Base-by-base conservation (phyloP, 2,888 invertebrate species). In the Tenthredo distinguenda region DNA sequence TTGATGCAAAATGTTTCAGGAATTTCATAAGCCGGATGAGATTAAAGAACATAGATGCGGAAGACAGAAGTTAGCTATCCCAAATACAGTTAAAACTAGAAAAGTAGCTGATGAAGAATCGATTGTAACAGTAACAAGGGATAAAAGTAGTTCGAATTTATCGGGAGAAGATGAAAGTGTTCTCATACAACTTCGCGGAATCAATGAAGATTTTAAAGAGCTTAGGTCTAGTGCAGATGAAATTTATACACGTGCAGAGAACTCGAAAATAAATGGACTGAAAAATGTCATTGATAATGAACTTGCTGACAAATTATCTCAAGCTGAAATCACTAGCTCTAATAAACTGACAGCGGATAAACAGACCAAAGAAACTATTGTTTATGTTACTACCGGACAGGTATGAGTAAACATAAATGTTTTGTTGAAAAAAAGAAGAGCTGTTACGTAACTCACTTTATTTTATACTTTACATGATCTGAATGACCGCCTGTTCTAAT, bases 381-480 rank as follows among this genome's bases (percentile, higher is more conserved):
- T 91, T 83, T 90, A 88, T 72, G 88, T 90, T 15, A 89, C 88
- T 15, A 88, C 91, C 2, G 89, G 91, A 85, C 89, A 91, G 88
- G 91, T 91, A 87, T 76, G 18, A 47, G 47, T 15, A 47, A 5
- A n/a, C n/a, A 43, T 10, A 40, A 72, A 9, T 72, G 9, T 21
- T 55, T 10, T 5, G 18, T 50, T 50, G n/a, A 50, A 50, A 18
- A 50, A 18, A n/a, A 47, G 47, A 47, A 15, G 47, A 18, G 47
- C 15, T 47, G 15, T 47, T n/a, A 50, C 1, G 12, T 31, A 21
- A 31, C 31, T 65, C 2, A 43, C 2, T 12, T 43, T 43, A 12
- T 43, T 12, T 43, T 43, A 12, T 40, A 47, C n/a, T 47, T 26
- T 12, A 12, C 12, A 12, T 26, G 21, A 47, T 68, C 31, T 9